A percentile compares a stretch with the other conserved stretches of the same genome.
These are phyloP conservation scores for Syrphus vitripennis DNA, from an alignment of 2,888 invertebrate genomes.

Conservation along the genomic window DNA sequence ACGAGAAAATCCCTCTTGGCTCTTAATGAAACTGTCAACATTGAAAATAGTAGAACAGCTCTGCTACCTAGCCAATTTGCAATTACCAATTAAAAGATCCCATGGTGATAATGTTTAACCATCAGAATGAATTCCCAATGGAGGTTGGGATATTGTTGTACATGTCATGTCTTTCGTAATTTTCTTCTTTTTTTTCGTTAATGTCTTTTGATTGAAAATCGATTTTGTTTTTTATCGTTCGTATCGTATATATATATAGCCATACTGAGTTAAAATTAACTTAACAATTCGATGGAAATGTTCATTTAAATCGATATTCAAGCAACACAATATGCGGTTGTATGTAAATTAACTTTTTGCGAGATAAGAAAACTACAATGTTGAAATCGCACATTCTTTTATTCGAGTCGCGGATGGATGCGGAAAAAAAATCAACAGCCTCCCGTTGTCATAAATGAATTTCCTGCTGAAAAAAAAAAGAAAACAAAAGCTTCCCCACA, in stretches of 20 bases:
- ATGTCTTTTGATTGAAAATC: constrained; percentile 47
- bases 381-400: neutral
- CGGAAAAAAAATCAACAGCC: neutral
- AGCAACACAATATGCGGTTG: neutral
- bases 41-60: constrained; percentile 11
- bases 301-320: constrained; percentile 3
- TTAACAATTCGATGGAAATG: neutral
- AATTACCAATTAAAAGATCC: constrained; percentile 67
- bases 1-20: neutral
- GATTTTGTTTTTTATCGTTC: constrained; percentile 26
- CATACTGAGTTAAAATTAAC: constrained; percentile 22
- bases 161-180: neutral
- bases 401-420: constrained; percentile 9
- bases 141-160: no score
- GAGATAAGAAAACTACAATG: constrained; percentile 10
- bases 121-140: neutral
- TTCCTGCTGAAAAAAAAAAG: neutral
- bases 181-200: neutral
- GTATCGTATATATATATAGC: neutral
- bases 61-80: constrained; percentile 40
- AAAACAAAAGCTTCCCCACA: neutral
- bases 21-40: constrained; percentile 57
- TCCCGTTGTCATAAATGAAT: neutral
- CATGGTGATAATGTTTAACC: constrained; percentile 14
- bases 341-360: neutral